Base-by-base conservation (phyloP, 2,888 invertebrate genomes). In the Lasioglossum pauxillum region DNA sequence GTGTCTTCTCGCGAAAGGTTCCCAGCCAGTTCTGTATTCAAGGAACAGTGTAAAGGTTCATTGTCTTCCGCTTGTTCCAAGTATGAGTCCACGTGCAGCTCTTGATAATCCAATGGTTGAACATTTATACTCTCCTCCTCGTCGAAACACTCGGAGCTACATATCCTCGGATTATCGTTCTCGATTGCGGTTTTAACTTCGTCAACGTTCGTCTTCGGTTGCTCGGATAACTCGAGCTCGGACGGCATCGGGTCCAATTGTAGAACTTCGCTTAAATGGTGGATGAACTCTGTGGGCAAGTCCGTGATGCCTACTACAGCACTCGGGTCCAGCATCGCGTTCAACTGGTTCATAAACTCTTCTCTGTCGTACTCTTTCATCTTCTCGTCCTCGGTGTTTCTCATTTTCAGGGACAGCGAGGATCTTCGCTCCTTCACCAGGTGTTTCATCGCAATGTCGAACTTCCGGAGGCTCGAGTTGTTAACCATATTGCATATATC, bases 231-330 rank as follows among this genome's bases (percentile, higher is more conserved):
- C n/a, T 83, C 83, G 19, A 31, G 4, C 1, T 87, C 86, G 2
- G 76, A 75, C 0, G 81, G 86, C 84, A 86, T 85, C 27, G 77
- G 75, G 7, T 95, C 94, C 2, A 95, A 86, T 88, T 96, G 96
- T 41, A 97, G 93, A 46, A 96, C 96, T 93, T 96, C 96, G 85
- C 95, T 96, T 0, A 97, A 93, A 93, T 96, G 96, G 77, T 96
- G 96, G 93, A 97, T 96, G 8, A 97, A 96, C 82, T 96, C 95
- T 4, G 96, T 96, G 44, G 96, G 96, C 78, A 97, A 95, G 91
- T 96, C 96, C 86, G 96, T 96, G 16, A 96, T 94, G 67, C 96
- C 95, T 0, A 96, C 95, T 23, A 96, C 96, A 67, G 96, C 96
- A 88, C 96, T 96, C 0, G 96, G 96, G 91, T 96, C 96, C 41